These are phyloP conservation scores for Rallus crepitans DNA, from an alignment of 2,797 vertebrate genomes.

Conservation along the genomic window DNA sequence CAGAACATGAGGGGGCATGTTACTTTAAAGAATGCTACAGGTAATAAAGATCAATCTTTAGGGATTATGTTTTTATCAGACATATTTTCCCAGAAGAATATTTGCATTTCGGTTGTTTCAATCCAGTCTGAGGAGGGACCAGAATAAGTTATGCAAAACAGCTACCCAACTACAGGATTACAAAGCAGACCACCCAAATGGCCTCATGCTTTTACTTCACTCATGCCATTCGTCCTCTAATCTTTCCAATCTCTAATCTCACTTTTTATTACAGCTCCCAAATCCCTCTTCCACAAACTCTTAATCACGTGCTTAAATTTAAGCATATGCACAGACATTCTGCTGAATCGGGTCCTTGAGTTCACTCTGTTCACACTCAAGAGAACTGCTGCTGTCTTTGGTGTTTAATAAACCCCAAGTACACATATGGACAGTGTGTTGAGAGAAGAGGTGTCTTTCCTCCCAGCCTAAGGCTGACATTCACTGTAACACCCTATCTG, in stretches of 20 bases:
- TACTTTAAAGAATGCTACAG: neutral
- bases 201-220: neutral
- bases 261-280: slow-evolving; percentile 42
- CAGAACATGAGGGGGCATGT: neutral
- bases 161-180: neutral
- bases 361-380: neutral
- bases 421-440: neutral
- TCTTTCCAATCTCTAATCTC: slow-evolving; percentile 28
- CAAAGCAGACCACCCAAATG: neutral
- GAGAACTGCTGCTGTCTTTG: neutral
- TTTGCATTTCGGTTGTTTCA: slow-evolving; percentile 1
- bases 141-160: neutral
- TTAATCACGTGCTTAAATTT: neutral
- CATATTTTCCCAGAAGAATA: neutral
- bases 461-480: neutral
- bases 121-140: neutral
- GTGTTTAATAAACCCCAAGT: neutral
- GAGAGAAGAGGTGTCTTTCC: neutral
- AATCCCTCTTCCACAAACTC: slow-evolving; percentile 6
- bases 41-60: neutral
- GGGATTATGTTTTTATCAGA: neutral
- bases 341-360: neutral
- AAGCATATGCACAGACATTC: neutral
- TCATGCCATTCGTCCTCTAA: neutral
- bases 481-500: neutral